Conservation (phyloP, 2,888 invertebrate genomes). For the Cryptocheilus praepositus region DNA sequence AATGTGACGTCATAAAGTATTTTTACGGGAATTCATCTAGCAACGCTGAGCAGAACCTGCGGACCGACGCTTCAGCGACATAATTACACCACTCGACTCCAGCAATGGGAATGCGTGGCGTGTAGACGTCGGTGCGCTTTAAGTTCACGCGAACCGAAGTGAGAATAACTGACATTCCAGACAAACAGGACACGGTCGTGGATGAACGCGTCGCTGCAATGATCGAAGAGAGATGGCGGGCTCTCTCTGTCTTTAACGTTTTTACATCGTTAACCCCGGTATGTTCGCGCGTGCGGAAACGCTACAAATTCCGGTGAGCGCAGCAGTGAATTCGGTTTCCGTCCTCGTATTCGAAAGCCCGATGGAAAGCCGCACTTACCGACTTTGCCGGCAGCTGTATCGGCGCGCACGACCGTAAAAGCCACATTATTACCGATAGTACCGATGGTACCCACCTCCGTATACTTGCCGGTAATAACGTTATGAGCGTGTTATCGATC, state of each 20-base stretch:
- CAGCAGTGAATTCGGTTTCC: slow-evolving; percentile 14
- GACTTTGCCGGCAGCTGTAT: slow-evolving; percentile 57
- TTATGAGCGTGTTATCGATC: slow-evolving; percentile 69
- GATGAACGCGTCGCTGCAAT: background rate
- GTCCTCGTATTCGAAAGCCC: slow-evolving; percentile 17
- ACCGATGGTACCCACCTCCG: slow-evolving; percentile 52
- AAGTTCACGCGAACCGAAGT: too few relatives aligned
- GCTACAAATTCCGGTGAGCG: background rate
- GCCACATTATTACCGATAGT: slow-evolving; percentile 66
- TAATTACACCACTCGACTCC: background rate
- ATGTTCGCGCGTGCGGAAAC: slow-evolving; percentile 1
- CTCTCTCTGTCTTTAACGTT: background rate
- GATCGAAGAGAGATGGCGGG: too few relatives aligned
- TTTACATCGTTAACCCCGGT: too few relatives aligned
- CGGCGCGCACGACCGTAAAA: slow-evolving; percentile 57
- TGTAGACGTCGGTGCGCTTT: too few relatives aligned
- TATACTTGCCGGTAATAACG: slow-evolving; percentile 67
- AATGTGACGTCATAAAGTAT: too few relatives aligned
- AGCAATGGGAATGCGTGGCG: too few relatives aligned
- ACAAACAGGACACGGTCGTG: background rate
- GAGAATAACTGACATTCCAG: too few relatives aligned
- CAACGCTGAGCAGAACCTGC: background rate
- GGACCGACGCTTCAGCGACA: too few relatives aligned
- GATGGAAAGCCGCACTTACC: slow-evolving; percentile 51
- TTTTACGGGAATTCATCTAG: too few relatives aligned